phyloP scores from a whole-genome alignment of 30 jellyfish, hydroid and myxozoan species.

The Aurelia aurita complex sp. Pacific region DNA sequence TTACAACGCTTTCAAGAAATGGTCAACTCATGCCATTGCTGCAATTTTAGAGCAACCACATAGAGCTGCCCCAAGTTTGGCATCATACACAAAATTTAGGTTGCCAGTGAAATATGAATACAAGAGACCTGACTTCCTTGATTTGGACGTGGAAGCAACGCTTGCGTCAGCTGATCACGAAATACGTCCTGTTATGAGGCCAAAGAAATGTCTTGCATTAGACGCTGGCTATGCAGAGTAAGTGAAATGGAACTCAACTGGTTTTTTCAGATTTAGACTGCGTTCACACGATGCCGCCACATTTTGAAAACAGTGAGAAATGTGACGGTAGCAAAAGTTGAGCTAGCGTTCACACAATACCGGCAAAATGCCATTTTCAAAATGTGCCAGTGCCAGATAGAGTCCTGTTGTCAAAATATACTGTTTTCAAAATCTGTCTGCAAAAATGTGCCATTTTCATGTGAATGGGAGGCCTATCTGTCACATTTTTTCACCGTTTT shows the following conservation, averaged over 20 bases:
- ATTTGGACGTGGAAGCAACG: constrained; percentile 88
- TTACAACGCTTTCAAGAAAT: constrained; percentile 75
- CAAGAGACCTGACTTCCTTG: constrained; percentile 89
- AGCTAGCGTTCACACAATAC: too few relatives aligned
- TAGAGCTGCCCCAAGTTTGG: constrained; percentile 70
- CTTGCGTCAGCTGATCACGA: constrained; percentile 96
- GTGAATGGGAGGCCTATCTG: too few relatives aligned
- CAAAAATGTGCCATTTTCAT: too few relatives aligned
- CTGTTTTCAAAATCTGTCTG: too few relatives aligned
- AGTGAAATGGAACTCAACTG: background rate
- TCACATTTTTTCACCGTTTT: too few relatives aligned
- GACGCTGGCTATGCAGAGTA: constrained; percentile 89
- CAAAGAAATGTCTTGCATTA: constrained; percentile 81
- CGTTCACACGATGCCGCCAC: too few relatives aligned
- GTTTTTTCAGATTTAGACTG: too few relatives aligned
- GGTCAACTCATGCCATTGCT: constrained; percentile 85
- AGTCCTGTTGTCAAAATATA: too few relatives aligned
- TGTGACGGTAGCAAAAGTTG: too few relatives aligned
- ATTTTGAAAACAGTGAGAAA: too few relatives aligned
- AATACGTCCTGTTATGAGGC: constrained; percentile 93
- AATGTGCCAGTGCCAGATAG: too few relatives aligned
- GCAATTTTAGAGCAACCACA: constrained; percentile 82
- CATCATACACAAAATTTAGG: constrained; percentile 57
- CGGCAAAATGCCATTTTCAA: too few relatives aligned
- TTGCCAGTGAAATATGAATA: constrained; percentile 70